Conservation (phyloP, 2,888 invertebrate genomes). For the Lycophotia porphyrea region DNA sequence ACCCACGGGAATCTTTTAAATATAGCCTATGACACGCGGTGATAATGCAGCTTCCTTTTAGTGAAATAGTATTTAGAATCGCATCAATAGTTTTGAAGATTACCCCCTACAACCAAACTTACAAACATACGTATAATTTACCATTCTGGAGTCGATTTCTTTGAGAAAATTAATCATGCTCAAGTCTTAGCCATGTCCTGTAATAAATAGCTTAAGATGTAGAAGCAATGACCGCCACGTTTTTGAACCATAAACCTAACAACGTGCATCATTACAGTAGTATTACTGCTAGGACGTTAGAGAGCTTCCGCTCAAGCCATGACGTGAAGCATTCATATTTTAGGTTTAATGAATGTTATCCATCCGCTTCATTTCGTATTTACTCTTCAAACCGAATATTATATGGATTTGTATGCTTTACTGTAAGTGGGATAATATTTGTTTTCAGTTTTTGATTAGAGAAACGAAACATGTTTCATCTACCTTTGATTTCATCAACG, state of each 20-base stretch:
- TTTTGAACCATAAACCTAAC: not conserved
- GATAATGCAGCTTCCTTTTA: not conserved
- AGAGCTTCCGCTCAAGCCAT: constrained; percentile 18
- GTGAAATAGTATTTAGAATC: not conserved
- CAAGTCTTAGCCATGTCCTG: not conserved
- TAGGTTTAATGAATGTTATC: not conserved
- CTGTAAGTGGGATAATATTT: not conserved
- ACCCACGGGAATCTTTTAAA: not conserved
- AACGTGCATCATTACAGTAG: constrained; percentile 8
- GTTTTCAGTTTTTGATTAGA: not conserved
- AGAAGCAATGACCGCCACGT: constrained; percentile 6
- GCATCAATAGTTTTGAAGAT: not conserved
- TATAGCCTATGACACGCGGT: not conserved
- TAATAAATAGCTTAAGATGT: not conserved
- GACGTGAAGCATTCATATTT: constrained; percentile 15
- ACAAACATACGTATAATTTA: not conserved
- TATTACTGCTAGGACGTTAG: not conserved
- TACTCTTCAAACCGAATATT: not conserved
- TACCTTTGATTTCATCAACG: not conserved
- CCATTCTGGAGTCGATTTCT: not conserved
- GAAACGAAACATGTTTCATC: not conserved
- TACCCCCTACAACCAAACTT: not conserved
- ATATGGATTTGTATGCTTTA: not conserved
- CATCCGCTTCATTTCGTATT: not conserved
- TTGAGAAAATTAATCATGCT: not conserved